These are phyloP conservation scores for Drosophila eugracilis DNA, from an alignment of 1,140 invertebrate genomes.

Conservation along the genomic window DNA sequence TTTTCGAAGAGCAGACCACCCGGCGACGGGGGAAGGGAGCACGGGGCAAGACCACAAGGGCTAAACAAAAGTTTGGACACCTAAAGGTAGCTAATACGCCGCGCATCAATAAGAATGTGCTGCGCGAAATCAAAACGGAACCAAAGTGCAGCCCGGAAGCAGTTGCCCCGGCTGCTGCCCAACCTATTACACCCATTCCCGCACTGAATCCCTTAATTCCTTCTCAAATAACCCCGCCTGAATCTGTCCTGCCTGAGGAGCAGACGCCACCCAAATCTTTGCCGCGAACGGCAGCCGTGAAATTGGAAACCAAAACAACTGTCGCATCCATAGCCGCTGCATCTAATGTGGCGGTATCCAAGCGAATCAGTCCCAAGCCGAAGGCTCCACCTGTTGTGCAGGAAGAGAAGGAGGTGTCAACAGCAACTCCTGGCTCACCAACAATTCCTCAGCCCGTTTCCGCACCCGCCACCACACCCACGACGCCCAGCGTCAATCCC, in stretches of 20 bases:
- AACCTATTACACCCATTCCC: background rate
- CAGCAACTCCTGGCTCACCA: constrained; percentile 6
- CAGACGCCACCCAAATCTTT: constrained; percentile 28
- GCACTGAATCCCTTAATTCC: background rate
- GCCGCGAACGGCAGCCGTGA: constrained; percentile 58
- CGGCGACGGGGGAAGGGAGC: constrained; percentile 66
- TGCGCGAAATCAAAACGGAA: constrained; percentile 82
- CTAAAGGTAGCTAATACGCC: constrained; percentile 75
- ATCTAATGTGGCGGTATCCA: constrained; percentile 22
- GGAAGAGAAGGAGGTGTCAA: background rate
- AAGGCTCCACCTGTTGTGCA: constrained; percentile 9
- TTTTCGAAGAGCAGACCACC: constrained; percentile 77
- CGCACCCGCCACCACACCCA: constrained; percentile 5
- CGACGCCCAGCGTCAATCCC: constrained; percentile 88
- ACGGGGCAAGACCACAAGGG: constrained; percentile 51
- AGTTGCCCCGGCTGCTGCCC: background rate
- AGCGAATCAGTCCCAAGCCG: constrained; percentile 20
- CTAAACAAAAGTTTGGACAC: constrained; percentile 79
- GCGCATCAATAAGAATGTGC: constrained; percentile 60
- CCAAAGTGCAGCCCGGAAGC: constrained; percentile 69
- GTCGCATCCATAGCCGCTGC: constrained; percentile 16
- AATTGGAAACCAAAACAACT: constrained; percentile 74
- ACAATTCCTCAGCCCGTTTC: background rate
- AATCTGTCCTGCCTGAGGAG: background rate
- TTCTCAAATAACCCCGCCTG: background rate